Conservation (phyloP, 1,140 invertebrate genomes). For the Anthonomus grandis region DNA sequence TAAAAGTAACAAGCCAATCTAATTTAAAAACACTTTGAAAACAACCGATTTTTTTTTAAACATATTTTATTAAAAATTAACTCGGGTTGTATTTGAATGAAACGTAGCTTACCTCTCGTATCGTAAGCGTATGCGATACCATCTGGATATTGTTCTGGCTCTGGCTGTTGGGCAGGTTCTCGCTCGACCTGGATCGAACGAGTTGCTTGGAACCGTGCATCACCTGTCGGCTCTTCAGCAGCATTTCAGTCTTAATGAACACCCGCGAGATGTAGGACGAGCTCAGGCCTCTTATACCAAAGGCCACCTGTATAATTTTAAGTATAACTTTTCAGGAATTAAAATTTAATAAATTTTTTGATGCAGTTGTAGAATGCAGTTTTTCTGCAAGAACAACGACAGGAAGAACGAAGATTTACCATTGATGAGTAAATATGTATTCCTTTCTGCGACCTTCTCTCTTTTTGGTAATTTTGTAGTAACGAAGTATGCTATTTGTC, state of each 20-base stretch:
- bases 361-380: too few relatives aligned
- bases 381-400: too few relatives aligned
- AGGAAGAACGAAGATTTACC: too few relatives aligned
- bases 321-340: too few relatives aligned
- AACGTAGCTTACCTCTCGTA: slow-evolving; percentile 74
- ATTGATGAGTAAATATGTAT: too few relatives aligned
- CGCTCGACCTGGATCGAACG: slow-evolving; percentile 74
- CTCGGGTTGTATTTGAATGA: background rate
- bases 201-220: slow-evolving; percentile 64
- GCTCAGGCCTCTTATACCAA: slow-evolving; percentile 86
- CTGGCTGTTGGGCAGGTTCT: slow-evolving; percentile 86
- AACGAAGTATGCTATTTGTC: too few relatives aligned
- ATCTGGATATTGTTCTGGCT: slow-evolving; percentile 90
- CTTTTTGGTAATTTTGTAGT: too few relatives aligned
- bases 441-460: too few relatives aligned
- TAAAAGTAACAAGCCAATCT: too few relatives aligned
- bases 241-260: slow-evolving; percentile 89
- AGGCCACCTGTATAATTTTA: slow-evolving; percentile 70
- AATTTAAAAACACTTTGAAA: background rate
- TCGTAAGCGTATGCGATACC: slow-evolving; percentile 88
- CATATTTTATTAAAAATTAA: background rate
- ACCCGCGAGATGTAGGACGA: slow-evolving; percentile 88
- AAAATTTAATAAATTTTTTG: too few relatives aligned
- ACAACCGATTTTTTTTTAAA: too few relatives aligned
- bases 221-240: slow-evolving; percentile 75